phyloP scores from a whole-genome alignment of 1,140 invertebrate genomes.

The Melipona quadrifasciata region DNA sequence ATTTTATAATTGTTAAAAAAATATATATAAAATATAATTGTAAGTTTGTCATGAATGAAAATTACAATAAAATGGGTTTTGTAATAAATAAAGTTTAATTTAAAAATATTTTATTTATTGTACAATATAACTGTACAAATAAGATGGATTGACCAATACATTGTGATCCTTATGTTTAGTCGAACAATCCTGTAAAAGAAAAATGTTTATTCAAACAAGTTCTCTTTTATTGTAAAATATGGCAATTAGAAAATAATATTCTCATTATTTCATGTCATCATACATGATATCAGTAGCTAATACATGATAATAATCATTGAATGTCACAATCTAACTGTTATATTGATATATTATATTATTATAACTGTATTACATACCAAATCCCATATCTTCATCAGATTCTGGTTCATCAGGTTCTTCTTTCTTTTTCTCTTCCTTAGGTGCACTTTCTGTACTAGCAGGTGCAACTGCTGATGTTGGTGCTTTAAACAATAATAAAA shows the following conservation, averaged over 20 bases:
- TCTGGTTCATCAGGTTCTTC: slow-evolving; percentile 89
- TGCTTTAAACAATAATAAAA: slow-evolving; percentile 72
- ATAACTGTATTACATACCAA: slow-evolving; percentile 85
- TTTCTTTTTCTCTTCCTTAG: slow-evolving; percentile 92
- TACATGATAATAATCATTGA: slow-evolving; percentile 82
- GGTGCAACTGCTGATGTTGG: slow-evolving; percentile 85
- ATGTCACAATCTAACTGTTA: slow-evolving; percentile 23
- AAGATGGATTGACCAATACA: slow-evolving; percentile 60
- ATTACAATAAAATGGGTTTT: not conserved
- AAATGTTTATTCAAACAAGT: slow-evolving; percentile 57
- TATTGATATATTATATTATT: slow-evolving; percentile 24
- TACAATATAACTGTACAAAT: slow-evolving; percentile 77
- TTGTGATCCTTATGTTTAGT: slow-evolving; percentile 82
- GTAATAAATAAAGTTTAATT: not conserved
- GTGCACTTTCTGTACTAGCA: slow-evolving; percentile 86
- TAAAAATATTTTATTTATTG: slow-evolving; percentile 70
- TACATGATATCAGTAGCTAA: slow-evolving; percentile 82
- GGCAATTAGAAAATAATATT: slow-evolving; percentile 54
- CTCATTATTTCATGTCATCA: slow-evolving; percentile 80
- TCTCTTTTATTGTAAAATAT: slow-evolving; percentile 8
- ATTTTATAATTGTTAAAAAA: not conserved
- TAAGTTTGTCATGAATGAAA: not conserved
- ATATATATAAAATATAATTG: not conserved
- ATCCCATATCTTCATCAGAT: slow-evolving; percentile 97
- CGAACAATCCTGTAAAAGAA: slow-evolving; percentile 87